Evolutionary conservation across 1,140 invertebrate species (phyloP).

Genomic region (Metopolophium dirhodum): DNA sequence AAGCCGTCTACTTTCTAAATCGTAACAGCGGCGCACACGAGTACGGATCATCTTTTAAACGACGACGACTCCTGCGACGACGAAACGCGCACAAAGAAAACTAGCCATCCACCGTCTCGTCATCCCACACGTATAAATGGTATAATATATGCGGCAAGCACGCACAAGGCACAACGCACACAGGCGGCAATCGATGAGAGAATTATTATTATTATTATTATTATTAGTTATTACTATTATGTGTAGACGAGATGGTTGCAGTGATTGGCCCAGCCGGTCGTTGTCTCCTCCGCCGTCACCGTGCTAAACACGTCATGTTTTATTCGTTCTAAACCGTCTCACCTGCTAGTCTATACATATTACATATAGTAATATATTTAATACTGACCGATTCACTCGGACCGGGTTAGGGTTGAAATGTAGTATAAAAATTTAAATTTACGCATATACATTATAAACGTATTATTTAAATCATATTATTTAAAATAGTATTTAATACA

Average conservation of each 20-base stretch:
- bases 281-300: background rate
- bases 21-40: slow-evolving; percentile 41
- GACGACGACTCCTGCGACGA: slow-evolving; percentile 31
- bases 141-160: background rate
- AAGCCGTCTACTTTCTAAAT: slow-evolving; percentile 57
- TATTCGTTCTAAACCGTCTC: background rate
- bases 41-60: slow-evolving; percentile 55
- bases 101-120: background rate
- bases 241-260: background rate
- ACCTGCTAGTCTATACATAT: background rate
- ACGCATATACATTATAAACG: background rate
- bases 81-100: slow-evolving; percentile 42
- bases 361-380: background rate
- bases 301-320: background rate
- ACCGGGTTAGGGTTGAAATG: background rate
- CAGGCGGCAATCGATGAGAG: background rate
- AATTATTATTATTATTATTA: slow-evolving; percentile 9
- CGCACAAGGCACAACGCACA: background rate
- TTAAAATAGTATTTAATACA: background rate
- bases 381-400: background rate
- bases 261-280: background rate
- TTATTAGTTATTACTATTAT: background rate
- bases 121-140: slow-evolving; percentile 18
- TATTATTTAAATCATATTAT: background rate
- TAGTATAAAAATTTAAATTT: background rate